These are phyloP conservation scores for Adoxophyes honmai DNA, from an alignment of 1,140 invertebrate species.

Conservation along the genomic window DNA sequence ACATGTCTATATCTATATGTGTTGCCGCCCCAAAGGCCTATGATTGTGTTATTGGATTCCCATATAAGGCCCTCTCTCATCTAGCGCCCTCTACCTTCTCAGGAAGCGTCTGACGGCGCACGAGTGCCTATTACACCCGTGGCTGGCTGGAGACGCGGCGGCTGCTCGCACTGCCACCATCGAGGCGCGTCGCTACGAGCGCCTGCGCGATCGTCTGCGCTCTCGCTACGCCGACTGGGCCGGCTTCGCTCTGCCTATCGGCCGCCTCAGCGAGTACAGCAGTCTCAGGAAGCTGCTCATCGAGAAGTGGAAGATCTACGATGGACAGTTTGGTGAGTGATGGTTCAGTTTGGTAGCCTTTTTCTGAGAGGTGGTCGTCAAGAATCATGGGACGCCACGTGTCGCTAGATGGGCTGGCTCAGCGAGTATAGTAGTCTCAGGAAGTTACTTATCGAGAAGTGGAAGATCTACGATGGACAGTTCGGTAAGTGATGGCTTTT, in stretches of 20 bases:
- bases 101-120: slow-evolving; percentile 98
- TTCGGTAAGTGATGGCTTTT: slow-evolving; percentile 87
- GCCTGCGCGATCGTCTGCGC: slow-evolving; percentile 92
- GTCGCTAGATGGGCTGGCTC: slow-evolving; percentile 96
- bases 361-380: too few relatives aligned
- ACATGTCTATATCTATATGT: too few relatives aligned
- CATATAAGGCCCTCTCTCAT: too few relatives aligned
- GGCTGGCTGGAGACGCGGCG: slow-evolving; percentile 92
- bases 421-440: slow-evolving; percentile 98
- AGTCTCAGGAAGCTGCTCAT: slow-evolving; percentile 97
- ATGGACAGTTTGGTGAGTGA: slow-evolving; percentile 92
- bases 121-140: slow-evolving; percentile 96
- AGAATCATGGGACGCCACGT: too few relatives aligned
- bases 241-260: slow-evolving; percentile 94
- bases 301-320: slow-evolving; percentile 97
- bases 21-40: too few relatives aligned
- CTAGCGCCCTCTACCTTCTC: slow-evolving; percentile 36
- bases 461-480: slow-evolving; percentile 96
- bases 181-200: slow-evolving; percentile 88
- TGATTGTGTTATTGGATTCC: too few relatives aligned
- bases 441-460: slow-evolving; percentile 97
- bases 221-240: slow-evolving; percentile 93
- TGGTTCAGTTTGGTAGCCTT: too few relatives aligned
- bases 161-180: slow-evolving; percentile 87
- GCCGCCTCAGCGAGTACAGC: slow-evolving; percentile 97